Percentiles rank a stretch among this genome's conserved stretches.
Conservation (phyloP, 2,797 vertebrate species). For the Enteromius radiatus region DNA sequence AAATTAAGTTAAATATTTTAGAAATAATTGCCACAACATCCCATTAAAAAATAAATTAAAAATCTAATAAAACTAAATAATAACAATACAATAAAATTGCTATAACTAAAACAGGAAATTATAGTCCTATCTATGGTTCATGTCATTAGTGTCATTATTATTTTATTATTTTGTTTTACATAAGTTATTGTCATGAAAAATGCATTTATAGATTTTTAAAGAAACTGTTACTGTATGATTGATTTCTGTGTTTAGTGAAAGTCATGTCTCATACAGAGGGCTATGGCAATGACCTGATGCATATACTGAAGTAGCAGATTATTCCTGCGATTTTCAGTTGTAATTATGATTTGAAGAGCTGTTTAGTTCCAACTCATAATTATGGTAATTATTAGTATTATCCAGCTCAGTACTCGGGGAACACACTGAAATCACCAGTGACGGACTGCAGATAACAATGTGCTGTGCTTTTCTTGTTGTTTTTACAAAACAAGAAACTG, state of each 20-base stretch:
- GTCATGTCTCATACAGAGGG: background rate
- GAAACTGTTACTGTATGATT: background rate
- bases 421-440: background rate
- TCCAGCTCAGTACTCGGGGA: background rate
- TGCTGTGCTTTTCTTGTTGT: background rate
- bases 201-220: background rate
- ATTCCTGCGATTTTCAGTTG: background rate
- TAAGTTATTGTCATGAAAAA: background rate
- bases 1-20: background rate
- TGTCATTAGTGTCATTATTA: background rate
- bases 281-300: background rate
- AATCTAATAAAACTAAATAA: background rate
- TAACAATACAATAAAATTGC: background rate
- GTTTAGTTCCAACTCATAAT: background rate
- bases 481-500: background rate
- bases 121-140: background rate
- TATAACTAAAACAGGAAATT: background rate
- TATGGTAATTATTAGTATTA: background rate
- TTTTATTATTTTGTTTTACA: background rate
- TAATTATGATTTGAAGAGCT: constrained; percentile 1
- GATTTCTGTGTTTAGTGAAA: background rate
- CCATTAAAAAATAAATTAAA: background rate
- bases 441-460: background rate
- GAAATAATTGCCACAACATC: background rate
- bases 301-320: background rate